Conservation (phyloP, 2,797 vertebrate species). For the Ambastaia sidthimunki region DNA sequence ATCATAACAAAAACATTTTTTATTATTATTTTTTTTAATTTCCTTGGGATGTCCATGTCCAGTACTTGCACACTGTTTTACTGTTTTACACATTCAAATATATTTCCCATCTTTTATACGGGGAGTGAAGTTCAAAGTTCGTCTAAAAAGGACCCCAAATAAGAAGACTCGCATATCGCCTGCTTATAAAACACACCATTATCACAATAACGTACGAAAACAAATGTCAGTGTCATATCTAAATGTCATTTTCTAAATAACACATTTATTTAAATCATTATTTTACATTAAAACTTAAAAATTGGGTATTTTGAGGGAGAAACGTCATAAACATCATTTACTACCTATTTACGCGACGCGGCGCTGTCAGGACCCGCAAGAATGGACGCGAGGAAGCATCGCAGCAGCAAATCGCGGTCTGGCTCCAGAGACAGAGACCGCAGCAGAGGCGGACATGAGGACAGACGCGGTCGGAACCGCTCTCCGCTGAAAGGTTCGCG, state of each 20-base stretch:
- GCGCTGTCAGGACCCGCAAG: slow-evolving; percentile 39
- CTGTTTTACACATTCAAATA: too few relatives aligned
- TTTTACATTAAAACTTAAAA: background rate
- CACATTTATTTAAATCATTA: rapidly evolving
- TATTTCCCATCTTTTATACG: too few relatives aligned
- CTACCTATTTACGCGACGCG: slow-evolving; percentile 54
- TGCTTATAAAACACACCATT: background rate
- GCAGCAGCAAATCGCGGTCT: slow-evolving; percentile 45
- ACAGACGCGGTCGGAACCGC: slow-evolving; percentile 60
- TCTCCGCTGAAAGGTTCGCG: slow-evolving; percentile 56
- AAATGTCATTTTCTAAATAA: background rate
- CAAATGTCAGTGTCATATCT: rapidly evolving
- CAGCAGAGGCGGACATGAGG: slow-evolving; percentile 56
- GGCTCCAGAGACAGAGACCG: slow-evolving; percentile 64
- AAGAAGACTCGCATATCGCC: background rate
- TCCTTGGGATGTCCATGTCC: too few relatives aligned
- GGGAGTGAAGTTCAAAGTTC: too few relatives aligned
- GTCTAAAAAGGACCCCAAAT: slow-evolving; percentile 4
- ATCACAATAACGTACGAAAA: background rate
- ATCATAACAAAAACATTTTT: too few relatives aligned
- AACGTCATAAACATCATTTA: background rate
- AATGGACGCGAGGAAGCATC: slow-evolving; percentile 49
- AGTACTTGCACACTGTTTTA: too few relatives aligned
- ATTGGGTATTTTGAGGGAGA: background rate
- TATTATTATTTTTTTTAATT: too few relatives aligned